These are phyloP conservation scores for Epistrophe eligans DNA, from an alignment of 2,888 invertebrate species.

Conservation along the genomic window DNA sequence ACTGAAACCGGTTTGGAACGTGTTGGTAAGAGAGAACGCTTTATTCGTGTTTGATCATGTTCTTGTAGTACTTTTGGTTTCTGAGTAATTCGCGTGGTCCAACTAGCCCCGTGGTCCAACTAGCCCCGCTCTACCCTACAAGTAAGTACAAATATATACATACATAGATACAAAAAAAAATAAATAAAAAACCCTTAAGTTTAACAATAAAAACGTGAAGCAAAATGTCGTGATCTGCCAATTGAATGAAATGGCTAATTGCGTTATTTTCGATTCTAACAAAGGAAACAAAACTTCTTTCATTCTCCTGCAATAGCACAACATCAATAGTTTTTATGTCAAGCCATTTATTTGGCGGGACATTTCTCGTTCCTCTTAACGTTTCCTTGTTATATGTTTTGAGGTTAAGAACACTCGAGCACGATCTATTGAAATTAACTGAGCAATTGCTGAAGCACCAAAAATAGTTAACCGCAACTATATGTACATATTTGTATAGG, in stretches of 20 bases:
- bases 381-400: constrained; percentile 31
- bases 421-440: constrained; percentile 32
- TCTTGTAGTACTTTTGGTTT: too few relatives aligned
- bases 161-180: neutral
- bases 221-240: constrained; percentile 56
- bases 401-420: constrained; percentile 22
- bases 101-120: too few relatives aligned
- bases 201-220: constrained; percentile 57
- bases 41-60: too few relatives aligned
- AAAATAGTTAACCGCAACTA: constrained; percentile 2
- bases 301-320: neutral
- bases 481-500: neutral
- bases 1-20: too few relatives aligned
- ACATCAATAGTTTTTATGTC: constrained; percentile 13
- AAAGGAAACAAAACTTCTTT: constrained; percentile 20
- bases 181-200: neutral
- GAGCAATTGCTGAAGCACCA: constrained; percentile 16
- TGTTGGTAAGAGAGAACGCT: too few relatives aligned
- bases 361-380: constrained; percentile 10
- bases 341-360: constrained; percentile 29
- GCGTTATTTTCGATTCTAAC: constrained; percentile 33
- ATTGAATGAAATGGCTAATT: constrained; percentile 65
- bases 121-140: too few relatives aligned
- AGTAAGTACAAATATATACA: neutral
- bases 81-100: too few relatives aligned